phyloP scores from a whole-genome alignment of 92 coral and sea anemone genomes.

The Epizoanthus ramosus region DNA sequence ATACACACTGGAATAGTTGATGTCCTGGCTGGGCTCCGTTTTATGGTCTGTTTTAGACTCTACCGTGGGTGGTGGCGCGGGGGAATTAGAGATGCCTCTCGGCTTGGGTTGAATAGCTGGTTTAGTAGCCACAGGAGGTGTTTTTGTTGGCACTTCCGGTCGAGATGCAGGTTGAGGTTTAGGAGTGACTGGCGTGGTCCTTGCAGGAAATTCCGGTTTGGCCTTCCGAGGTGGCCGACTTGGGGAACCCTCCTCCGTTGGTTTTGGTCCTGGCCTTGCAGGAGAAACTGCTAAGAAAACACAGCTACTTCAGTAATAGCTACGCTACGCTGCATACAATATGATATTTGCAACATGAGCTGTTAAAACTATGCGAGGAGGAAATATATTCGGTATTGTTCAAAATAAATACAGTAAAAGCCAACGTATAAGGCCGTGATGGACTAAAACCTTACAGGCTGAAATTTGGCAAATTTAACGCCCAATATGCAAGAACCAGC shows the following conservation, averaged over 20 bases:
- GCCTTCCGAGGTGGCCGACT: slow-evolving; percentile 27
- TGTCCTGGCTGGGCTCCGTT: slow-evolving; percentile 39
- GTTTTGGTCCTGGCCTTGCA: slow-evolving; percentile 8
- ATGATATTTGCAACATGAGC: neutral
- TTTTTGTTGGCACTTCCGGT: neutral
- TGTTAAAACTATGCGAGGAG: no score
- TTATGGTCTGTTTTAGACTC: slow-evolving; percentile 19
- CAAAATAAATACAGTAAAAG: no score
- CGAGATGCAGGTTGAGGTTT: neutral
- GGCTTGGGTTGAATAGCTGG: slow-evolving; percentile 39
- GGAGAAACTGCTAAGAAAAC: neutral
- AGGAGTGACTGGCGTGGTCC: slow-evolving; percentile 30
- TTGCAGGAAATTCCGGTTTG: slow-evolving; percentile 19
- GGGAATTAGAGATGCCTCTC: neutral
- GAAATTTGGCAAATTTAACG: no score
- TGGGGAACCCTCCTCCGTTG: slow-evolving; percentile 6
- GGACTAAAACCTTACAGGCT: no score
- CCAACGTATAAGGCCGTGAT: no score
- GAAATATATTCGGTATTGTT: no score
- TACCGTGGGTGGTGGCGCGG: slow-evolving; percentile 38
- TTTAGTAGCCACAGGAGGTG: neutral
- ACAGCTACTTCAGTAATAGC: no score
- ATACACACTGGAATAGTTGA: slow-evolving; percentile 73
- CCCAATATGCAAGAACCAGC: no score
- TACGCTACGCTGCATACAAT: neutral